phyloP scores from a whole-genome alignment of 2,888 invertebrate species.

The Hydrotaea cyrtoneurina region DNA sequence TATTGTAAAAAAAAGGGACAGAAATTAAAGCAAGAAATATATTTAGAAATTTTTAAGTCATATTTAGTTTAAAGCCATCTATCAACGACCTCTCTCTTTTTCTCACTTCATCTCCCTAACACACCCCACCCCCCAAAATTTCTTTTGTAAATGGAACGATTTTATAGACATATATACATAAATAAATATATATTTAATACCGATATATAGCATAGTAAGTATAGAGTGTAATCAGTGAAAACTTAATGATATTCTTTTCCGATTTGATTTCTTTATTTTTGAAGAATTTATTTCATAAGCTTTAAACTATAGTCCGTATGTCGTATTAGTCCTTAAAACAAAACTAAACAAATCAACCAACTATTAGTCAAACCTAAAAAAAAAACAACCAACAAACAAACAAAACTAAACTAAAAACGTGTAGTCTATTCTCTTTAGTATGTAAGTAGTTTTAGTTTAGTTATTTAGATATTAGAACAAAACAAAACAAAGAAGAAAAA shows the following conservation, averaged over 20 bases:
- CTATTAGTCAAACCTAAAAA: constrained; percentile 55
- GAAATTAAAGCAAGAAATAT: no score
- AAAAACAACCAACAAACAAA: background rate
- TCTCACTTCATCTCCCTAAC: background rate
- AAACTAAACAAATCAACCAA: background rate
- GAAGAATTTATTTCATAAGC: constrained; percentile 64
- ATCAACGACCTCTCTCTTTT: constrained; percentile 17
- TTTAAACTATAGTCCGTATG: constrained; percentile 49
- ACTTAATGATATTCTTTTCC: constrained; percentile 25
- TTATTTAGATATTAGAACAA: constrained; percentile 26
- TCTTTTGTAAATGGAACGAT: constrained; percentile 81
- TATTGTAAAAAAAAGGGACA: no score
- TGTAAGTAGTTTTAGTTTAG: constrained; percentile 60
- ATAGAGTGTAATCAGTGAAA: constrained; percentile 41
- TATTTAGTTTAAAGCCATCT: background rate
- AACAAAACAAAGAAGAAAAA: constrained; percentile 35
- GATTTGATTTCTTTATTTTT: constrained; percentile 60
- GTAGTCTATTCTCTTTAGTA: constrained; percentile 49
- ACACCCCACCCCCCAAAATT: no score
- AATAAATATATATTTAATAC: constrained; percentile 21
- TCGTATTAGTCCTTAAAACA: constrained; percentile 28
- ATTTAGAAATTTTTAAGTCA: no score
- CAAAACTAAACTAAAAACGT: constrained; percentile 5
- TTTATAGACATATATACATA: constrained; percentile 71
- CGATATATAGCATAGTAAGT: background rate